Evolutionary conservation across 1,140 invertebrate genomes (phyloP), one percentile per base, ranked within the genome.

Genomic region (Drosophila sp.): DNA sequence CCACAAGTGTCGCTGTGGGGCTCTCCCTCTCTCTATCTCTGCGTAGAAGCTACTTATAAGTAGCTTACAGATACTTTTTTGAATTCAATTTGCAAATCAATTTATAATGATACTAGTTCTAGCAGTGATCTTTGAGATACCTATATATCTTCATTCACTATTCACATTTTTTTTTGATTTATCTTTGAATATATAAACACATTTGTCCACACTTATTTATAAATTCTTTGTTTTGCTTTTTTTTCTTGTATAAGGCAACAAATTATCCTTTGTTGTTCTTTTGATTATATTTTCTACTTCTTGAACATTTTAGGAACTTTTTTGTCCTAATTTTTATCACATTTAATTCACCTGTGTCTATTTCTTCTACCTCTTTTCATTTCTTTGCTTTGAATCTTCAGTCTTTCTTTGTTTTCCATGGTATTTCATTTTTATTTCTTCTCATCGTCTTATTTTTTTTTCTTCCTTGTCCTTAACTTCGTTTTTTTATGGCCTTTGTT

Each of bases 31-130:
- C n/a, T 50, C 23, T 27, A 7, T 27, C 8, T 25, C 7, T 8
- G 6, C 7, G 44, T 23, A 44, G 17, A 47, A 47, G 25, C 8
- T 10, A 17, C 17, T 17, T 17, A 8, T 50, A 23, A 27, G 23
- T 27, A 27, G 44, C 40, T 41, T 41, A 41, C n/a, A 41, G n/a
- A 41, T 41, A 41, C 40, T 17, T 41, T 41, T 41, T 17, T 41
- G 40, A 3, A 41, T 41, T 17, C 2, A 41, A 4, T 41, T 41
- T 41, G 30, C 40, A 41, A 41, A n/a, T 41, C 11, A 41, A 41
- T 3, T 41, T 41, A n/a, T 41, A 41, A 41, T 41, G 40, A 41
- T 41, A 41, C 11, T 17, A 41, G n/a, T 3, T 41, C 40, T 41
- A 41, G n/a, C 40, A 41, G n/a, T 41, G n/a, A n/a, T 41, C 6